Evolutionary conservation across 2,113 vertebrate species (phyloP).

Genomic region (Megalops atlanticus): DNA sequence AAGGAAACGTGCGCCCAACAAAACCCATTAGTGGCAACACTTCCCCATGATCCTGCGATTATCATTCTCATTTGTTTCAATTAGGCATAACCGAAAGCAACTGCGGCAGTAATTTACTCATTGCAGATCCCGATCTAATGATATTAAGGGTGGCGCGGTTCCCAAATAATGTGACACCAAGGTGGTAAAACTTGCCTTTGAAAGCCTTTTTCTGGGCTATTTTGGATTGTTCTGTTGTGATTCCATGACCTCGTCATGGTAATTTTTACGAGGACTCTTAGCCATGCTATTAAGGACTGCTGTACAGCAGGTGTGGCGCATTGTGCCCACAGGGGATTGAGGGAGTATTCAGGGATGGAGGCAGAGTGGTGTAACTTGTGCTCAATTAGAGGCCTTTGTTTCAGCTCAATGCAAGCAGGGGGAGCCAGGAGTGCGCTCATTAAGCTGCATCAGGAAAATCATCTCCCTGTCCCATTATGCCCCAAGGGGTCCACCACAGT

Average conservation of each 20-base stretch:
- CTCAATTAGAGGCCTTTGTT: slow-evolving; percentile 22
- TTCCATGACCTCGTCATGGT: not conserved
- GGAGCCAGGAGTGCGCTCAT: slow-evolving; percentile 1
- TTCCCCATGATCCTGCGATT: not conserved
- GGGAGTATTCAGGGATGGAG: not conserved
- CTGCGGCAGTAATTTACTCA: not conserved
- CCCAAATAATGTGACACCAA: not conserved
- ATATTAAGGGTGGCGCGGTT: slow-evolving; percentile 12
- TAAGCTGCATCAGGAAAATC: slow-evolving; percentile 7
- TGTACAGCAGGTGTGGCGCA: not conserved
- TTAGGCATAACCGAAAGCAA: slow-evolving; percentile 21
- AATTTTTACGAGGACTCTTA: not conserved
- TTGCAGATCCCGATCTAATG: slow-evolving; percentile 9
- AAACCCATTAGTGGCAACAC: not conserved
- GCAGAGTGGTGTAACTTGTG: slow-evolving; percentile 9
- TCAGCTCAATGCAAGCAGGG: not conserved
- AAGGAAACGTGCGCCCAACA: not conserved
- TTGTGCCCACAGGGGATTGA: not conserved
- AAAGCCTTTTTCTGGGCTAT: not conserved
- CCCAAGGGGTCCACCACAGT: not conserved
- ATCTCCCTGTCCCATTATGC: slow-evolving; percentile 15
- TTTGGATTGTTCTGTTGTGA: not conserved
- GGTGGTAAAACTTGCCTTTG: not conserved
- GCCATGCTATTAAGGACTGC: not conserved
- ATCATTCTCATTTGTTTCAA: slow-evolving; percentile 20